phyloP scores from a whole-genome alignment of 2,888 invertebrate genomes.

The Empis stercorea region DNA sequence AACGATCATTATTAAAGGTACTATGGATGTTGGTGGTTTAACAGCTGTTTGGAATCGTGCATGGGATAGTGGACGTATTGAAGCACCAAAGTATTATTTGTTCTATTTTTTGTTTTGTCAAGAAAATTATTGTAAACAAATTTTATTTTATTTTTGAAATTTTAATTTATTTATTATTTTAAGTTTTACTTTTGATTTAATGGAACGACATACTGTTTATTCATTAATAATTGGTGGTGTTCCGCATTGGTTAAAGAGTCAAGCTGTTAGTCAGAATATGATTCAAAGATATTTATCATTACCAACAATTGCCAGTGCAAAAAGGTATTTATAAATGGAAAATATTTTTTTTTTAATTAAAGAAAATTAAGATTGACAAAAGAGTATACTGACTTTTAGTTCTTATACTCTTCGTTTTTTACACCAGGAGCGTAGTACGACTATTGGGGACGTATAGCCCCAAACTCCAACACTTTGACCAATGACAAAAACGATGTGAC shows the following conservation, averaged over 20 bases:
- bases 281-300: conserved; percentile 62
- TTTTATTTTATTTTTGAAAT: too few relatives aligned
- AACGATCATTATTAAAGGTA: conserved; percentile 50
- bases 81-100: conserved; percentile 42
- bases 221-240: conserved; percentile 56
- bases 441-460: too few relatives aligned
- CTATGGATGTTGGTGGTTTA: conserved; percentile 50
- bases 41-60: conserved; percentile 44
- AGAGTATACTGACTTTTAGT: too few relatives aligned
- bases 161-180: too few relatives aligned
- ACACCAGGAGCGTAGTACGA: too few relatives aligned
- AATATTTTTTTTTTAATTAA: too few relatives aligned
- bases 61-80: conserved; percentile 45
- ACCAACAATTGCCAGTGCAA: conserved; percentile 49
- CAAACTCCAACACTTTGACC: too few relatives aligned
- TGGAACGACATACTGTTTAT: conserved; percentile 61
- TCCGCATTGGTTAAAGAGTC: conserved; percentile 58
- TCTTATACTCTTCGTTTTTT: too few relatives aligned
- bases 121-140: too few relatives aligned
- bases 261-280: conserved; percentile 67
- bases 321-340: conserved; percentile 50
- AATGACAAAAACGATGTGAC: too few relatives aligned
- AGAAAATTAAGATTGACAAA: too few relatives aligned
- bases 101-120: not conserved
- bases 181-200: conserved; percentile 55